Evolutionary conservation across 1,140 invertebrate species (phyloP).

Genomic region (Sitophilus oryzae): DNA sequence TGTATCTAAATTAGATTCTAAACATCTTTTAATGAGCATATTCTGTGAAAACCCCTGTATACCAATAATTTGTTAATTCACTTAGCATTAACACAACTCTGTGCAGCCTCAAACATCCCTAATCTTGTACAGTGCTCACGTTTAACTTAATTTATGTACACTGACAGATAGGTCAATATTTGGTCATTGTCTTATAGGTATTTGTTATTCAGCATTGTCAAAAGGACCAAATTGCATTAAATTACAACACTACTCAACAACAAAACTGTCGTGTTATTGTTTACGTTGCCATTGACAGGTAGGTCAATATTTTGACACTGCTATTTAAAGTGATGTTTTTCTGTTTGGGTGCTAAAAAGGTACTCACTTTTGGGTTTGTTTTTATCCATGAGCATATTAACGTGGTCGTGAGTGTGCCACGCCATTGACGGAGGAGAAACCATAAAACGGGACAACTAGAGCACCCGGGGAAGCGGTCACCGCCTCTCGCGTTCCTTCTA

Average conservation of each 20-base stretch:
- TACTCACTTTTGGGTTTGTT: constrained; percentile 64
- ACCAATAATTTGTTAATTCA: too few relatives aligned
- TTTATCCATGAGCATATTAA: constrained; percentile 62
- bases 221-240: neutral
- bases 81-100: too few relatives aligned
- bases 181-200: too few relatives aligned
- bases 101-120: too few relatives aligned
- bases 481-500: constrained; percentile 13
- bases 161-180: too few relatives aligned
- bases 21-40: too few relatives aligned
- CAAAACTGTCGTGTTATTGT: neutral
- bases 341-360: neutral
- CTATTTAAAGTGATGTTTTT: too few relatives aligned
- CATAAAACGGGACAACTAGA: constrained; percentile 16
- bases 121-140: too few relatives aligned
- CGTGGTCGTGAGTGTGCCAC: constrained; percentile 68
- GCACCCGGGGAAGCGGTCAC: constrained; percentile 9
- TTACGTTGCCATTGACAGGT: neutral
- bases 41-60: too few relatives aligned
- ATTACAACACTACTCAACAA: neutral
- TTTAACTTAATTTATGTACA: too few relatives aligned
- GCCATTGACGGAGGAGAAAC: constrained; percentile 50
- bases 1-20: too few relatives aligned
- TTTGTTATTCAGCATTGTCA: neutral
- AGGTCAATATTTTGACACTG: too few relatives aligned